Percentiles rank a stretch among this genome's conserved stretches.
phyloP scores from a whole-genome alignment of 2,113 vertebrate genomes.

The Sciurus niger region DNA sequence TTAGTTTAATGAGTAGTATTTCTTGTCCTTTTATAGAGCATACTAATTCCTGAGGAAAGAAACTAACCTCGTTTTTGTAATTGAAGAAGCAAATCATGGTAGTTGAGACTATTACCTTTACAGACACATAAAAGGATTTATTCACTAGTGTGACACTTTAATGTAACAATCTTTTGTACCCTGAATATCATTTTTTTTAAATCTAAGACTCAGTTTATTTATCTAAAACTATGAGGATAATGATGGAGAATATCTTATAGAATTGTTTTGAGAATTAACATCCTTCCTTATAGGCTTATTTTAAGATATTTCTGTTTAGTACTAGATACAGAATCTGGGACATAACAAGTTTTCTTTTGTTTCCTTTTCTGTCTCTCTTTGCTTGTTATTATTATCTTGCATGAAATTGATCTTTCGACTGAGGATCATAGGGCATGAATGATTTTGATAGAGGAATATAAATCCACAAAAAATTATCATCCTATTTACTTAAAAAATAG shows the following conservation, averaged over 20 bases:
- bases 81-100: not conserved
- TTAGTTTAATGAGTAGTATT: conserved; percentile 32
- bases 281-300: not conserved
- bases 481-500: not conserved
- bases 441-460: conserved; percentile 31
- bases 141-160: conserved; percentile 29
- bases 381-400: not conserved
- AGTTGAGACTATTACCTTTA: conserved; percentile 44
- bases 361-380: not conserved
- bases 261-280: not conserved
- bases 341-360: not conserved
- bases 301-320: not conserved
- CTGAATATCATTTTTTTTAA: conserved; percentile 11
- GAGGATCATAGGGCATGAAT: not conserved
- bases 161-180: not conserved
- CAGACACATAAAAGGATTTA: not conserved
- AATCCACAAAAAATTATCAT: not conserved
- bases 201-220: conserved; percentile 20
- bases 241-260: not conserved
- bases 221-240: not conserved
- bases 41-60: conserved; percentile 27
- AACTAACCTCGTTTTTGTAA: not conserved
- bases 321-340: not conserved
- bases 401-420: conserved; percentile 12
- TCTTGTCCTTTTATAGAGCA: not conserved